Evolutionary conservation across 2,888 invertebrate species (phyloP).

Genomic region (Polietes domitor): DNA sequence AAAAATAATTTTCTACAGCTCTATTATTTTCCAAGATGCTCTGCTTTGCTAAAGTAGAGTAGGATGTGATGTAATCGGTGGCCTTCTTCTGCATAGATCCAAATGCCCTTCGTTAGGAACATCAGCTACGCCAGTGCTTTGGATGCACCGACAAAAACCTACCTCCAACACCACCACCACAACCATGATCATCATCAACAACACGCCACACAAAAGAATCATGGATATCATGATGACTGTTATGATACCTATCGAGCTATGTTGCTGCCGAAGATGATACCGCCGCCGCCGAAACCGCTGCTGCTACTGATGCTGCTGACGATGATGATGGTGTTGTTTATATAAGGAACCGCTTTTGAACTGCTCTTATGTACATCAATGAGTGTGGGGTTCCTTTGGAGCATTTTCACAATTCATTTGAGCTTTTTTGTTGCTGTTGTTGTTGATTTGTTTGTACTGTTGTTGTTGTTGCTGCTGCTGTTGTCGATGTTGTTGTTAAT

Average conservation of each 20-base stretch:
- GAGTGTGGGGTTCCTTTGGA: slow-evolving; percentile 54
- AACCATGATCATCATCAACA: slow-evolving; percentile 7
- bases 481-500: slow-evolving; percentile 49
- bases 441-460: slow-evolving; percentile 24
- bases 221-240: slow-evolving; percentile 32
- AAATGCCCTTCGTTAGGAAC: neutral
- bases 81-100: no score
- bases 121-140: slow-evolving; percentile 5
- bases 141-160: no score
- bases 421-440: slow-evolving; percentile 31
- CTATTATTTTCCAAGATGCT: no score
- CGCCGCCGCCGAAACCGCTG: slow-evolving; percentile 12
- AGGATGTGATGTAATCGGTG: no score
- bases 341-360: slow-evolving; percentile 67
- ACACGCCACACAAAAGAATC: slow-evolving; percentile 21
- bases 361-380: slow-evolving; percentile 55
- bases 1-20: no score
- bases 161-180: slow-evolving; percentile 18
- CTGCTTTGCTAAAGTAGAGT: no score
- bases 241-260: slow-evolving; percentile 53
- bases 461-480: neutral
- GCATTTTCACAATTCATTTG: slow-evolving; percentile 46
- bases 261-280: slow-evolving; percentile 37
- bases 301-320: neutral
- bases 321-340: slow-evolving; percentile 65